phyloP scores from a whole-genome alignment of 1,140 invertebrate species.

The Drosophila erecta region DNA sequence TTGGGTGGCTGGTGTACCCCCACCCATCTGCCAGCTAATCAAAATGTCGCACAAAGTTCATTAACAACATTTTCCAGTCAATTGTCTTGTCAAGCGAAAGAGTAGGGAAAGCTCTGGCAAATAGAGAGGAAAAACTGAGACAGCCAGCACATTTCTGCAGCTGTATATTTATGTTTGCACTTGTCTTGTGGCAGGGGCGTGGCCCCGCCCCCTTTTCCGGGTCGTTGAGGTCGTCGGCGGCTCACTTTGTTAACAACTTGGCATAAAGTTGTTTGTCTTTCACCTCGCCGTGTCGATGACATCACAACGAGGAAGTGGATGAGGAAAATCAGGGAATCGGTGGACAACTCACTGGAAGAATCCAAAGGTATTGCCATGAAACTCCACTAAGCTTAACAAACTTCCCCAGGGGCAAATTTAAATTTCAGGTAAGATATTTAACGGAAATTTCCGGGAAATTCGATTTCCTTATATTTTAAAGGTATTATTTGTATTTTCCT shows the following conservation, averaged over 20 bases:
- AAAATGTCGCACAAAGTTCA: constrained; percentile 81
- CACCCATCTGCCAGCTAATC: constrained; percentile 56
- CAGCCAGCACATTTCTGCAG: constrained; percentile 62
- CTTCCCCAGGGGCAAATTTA: constrained; percentile 28
- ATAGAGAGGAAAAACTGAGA: constrained; percentile 11
- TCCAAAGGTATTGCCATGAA: constrained; percentile 63
- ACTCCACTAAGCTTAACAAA: constrained; percentile 74
- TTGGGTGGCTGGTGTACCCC: not conserved
- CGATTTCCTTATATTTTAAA: not conserved
- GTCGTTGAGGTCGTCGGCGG: constrained; percentile 63
- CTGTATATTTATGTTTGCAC: constrained; percentile 62
- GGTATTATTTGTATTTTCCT: not conserved
- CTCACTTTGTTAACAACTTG: constrained; percentile 79
- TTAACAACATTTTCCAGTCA: constrained; percentile 82
- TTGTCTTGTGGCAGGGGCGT: not conserved
- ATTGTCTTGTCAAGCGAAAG: constrained; percentile 63
- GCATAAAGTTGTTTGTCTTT: constrained; percentile 80
- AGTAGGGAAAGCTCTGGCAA: constrained; percentile 3
- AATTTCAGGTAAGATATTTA: not conserved
- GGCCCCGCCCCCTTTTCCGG: not conserved
- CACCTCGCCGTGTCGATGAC: constrained; percentile 75
- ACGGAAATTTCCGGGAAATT: not conserved
- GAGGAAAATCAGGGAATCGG: not conserved
- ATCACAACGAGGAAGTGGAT: constrained; percentile 38
- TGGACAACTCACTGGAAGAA: not conserved